A percentile compares a stretch with the other conserved stretches of the same genome.
These are phyloP conservation scores for Uropsilus gracilis DNA, from an alignment of 2,113 vertebrate species.

Conservation along the genomic window DNA sequence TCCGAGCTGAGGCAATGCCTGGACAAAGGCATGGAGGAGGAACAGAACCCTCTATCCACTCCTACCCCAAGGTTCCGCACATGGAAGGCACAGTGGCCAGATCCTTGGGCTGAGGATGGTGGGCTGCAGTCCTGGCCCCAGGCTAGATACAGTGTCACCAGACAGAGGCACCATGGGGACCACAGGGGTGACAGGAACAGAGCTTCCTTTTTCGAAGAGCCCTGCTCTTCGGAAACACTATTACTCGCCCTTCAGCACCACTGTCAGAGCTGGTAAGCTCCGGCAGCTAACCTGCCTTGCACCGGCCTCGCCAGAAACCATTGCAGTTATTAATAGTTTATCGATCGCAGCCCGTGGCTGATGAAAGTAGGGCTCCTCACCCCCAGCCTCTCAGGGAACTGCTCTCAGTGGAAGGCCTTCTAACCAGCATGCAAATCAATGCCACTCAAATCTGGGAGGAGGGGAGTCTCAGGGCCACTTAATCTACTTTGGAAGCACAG, in stretches of 20 bases:
- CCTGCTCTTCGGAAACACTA: slow-evolving; percentile 70
- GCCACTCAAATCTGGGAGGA: slow-evolving; percentile 1
- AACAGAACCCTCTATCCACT: background rate
- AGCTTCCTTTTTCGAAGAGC: background rate
- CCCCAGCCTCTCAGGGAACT: background rate
- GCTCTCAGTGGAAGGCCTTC: slow-evolving; percentile 64
- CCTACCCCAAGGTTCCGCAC: background rate
- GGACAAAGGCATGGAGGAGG: background rate
- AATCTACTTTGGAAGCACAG: slow-evolving; percentile 69
- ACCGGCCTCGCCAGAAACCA: slow-evolving; percentile 75
- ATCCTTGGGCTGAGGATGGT: too few species aligned
- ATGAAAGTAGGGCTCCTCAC: slow-evolving; percentile 31
- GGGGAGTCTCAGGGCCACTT: background rate
- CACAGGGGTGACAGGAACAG: too few species aligned
- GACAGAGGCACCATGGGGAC: background rate
- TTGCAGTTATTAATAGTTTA: slow-evolving; percentile 84
- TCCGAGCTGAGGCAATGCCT: background rate
- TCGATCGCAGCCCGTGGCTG: slow-evolving; percentile 76
- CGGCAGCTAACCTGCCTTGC: slow-evolving; percentile 79
- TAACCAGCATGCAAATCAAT: background rate
- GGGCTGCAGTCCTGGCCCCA: rapidly evolving
- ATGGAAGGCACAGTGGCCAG: rapidly evolving
- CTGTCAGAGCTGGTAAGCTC: slow-evolving; percentile 81
- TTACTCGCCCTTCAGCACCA: slow-evolving; percentile 75
- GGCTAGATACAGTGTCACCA: too few species aligned